These are phyloP conservation scores for Ailurus styani DNA, from an alignment of 2,113 vertebrate genomes.

Conservation along the genomic window DNA sequence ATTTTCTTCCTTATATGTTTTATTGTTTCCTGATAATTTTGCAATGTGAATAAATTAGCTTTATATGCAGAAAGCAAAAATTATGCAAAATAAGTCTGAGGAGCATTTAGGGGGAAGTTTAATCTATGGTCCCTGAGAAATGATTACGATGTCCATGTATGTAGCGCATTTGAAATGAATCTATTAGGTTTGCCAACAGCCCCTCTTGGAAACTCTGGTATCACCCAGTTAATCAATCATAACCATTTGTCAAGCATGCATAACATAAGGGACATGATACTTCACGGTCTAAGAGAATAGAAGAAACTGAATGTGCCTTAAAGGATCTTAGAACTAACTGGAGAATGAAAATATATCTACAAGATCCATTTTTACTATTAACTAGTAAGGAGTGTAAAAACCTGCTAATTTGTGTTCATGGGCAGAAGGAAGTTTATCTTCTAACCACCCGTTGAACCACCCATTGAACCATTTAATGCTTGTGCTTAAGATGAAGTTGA, in stretches of 20 bases:
- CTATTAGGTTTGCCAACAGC: not conserved
- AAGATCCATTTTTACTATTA: not conserved
- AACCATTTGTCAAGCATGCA: not conserved
- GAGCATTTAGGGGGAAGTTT: not conserved
- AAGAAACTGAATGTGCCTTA: not conserved
- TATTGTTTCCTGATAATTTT: constrained; percentile 21
- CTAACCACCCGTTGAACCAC: not conserved
- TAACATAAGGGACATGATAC: not conserved
- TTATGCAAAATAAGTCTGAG: not conserved
- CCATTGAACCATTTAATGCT: not conserved
- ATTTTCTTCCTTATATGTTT: not conserved
- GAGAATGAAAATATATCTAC: not conserved
- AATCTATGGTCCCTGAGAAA: not conserved
- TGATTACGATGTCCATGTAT: not conserved
- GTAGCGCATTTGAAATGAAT: not conserved
- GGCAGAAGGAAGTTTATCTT: not conserved
- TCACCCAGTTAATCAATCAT: not conserved
- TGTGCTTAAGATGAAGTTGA: not conserved
- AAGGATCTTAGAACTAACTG: not conserved
- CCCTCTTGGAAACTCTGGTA: not conserved
- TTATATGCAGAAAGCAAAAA: not conserved
- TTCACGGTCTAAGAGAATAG: not conserved
- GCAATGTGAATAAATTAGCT: not conserved
- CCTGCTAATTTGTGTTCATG: not conserved
- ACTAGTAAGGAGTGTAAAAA: not conserved